These are phyloP conservation scores for Aphelinus atriplicis DNA, from an alignment of 1,140 invertebrate genomes.

Conservation along the genomic window DNA sequence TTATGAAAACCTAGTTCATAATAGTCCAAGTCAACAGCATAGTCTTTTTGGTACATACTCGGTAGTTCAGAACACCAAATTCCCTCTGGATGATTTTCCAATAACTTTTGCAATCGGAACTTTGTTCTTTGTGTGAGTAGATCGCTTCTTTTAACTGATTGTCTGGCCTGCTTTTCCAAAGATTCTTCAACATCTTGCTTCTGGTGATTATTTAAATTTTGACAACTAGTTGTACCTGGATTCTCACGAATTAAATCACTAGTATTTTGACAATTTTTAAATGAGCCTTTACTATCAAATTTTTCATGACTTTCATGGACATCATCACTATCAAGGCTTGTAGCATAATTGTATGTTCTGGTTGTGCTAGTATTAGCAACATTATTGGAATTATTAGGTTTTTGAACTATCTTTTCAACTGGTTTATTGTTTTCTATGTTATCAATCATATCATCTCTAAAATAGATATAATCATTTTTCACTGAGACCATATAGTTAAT, in stretches of 20 bases:
- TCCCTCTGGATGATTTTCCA: constrained; percentile 54
- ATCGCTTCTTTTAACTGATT: not conserved
- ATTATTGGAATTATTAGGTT: not conserved
- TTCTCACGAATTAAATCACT: too few relatives aligned
- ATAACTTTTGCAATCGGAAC: constrained; percentile 52
- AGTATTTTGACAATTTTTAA: not conserved
- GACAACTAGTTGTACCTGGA: too few relatives aligned
- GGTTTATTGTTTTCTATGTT: not conserved
- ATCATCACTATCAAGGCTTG: not conserved
- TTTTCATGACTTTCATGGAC: too few relatives aligned
- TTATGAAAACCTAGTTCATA: constrained; percentile 54
- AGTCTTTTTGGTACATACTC: constrained; percentile 49
- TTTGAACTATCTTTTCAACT: not conserved
- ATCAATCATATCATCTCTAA: constrained; percentile 12
- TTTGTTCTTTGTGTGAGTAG: constrained; percentile 46
- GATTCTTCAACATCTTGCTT: not conserved
- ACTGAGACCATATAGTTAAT: constrained; percentile 43
- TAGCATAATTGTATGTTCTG: not conserved
- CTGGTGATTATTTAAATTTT: not conserved
- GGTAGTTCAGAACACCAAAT: constrained; percentile 60
- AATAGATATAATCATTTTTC: constrained; percentile 41
- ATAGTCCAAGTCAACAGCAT: constrained; percentile 53
- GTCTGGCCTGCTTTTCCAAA: not conserved
- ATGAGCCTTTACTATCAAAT: too few relatives aligned
- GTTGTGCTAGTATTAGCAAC: too few relatives aligned